Evolutionary conservation across 2,113 vertebrate species (phyloP), one percentile per base, ranked within the genome.

Genomic region (Diphyllodes magnificus): DNA sequence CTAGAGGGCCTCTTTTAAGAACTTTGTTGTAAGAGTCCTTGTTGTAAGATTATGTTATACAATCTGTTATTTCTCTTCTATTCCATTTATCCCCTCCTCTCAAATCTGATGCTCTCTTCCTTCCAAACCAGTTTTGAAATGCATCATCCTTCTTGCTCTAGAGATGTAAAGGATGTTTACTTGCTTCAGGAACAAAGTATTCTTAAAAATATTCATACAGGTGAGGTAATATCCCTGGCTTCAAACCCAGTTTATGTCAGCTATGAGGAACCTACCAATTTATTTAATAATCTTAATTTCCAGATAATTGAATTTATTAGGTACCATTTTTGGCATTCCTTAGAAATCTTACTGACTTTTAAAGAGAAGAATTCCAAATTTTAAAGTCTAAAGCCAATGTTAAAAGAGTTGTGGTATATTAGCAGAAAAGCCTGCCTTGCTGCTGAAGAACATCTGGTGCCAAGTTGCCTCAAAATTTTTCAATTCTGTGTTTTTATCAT

Each of bases 381-480:
- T 35, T 49, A 7, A 70, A 76, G 44, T 37, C 69, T 81, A 57
- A 72, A 61, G 30, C 54, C 27, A 42, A 6, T 35, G 18, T 61
- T 75, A 86, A 73, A 64, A 73, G 57, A 71, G 35, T 77, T 79
- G 64, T 54, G 47, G 37, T 24, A 18, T 19, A 53, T 50, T 21
- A 73, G 42, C 54, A 95, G 47, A 87, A 83, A 87, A 87, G 47
- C 31, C 37, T 93, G 80, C 35, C 63, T 76, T 70, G 66, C 59
- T 91, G 84, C 82, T 85, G 45, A 84, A 85, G 37, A 91, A 81
- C 87, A 94, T 95, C 57, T 90, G 84, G 82, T 87, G 92, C 51
- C 60, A 49, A 88, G 14, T 28, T 68, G 47, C 56, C 64, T 64
- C 64, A 68, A 39, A 77, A 90, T 59, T 71, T 81, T 92, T 86